These are phyloP conservation scores for Scaptomyza reducta DNA, from an alignment of 2,888 invertebrate genomes.

Conservation along the genomic window DNA sequence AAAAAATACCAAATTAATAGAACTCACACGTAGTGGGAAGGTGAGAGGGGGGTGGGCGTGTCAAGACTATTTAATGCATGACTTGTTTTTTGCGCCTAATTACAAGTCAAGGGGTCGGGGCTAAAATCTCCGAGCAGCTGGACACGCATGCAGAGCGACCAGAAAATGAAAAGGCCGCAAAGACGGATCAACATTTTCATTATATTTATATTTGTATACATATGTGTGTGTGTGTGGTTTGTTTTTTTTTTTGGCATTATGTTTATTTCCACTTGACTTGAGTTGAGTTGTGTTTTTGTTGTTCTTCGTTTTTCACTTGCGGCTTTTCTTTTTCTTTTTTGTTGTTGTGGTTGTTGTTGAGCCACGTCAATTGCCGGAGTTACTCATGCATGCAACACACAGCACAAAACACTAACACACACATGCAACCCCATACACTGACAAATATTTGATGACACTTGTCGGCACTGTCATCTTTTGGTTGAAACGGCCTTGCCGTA, in stretches of 20 bases:
- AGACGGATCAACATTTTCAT: constrained; percentile 62
- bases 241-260: constrained; percentile 57
- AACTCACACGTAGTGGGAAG: constrained; percentile 22
- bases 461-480: constrained; percentile 70
- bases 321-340: constrained; percentile 72
- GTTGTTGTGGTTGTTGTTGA: constrained; percentile 55
- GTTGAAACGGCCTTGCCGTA: constrained; percentile 40
- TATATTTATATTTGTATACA: constrained; percentile 36
- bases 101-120: constrained; percentile 40
- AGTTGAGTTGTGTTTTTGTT: constrained; percentile 62
- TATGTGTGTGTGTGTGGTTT: constrained; percentile 31
- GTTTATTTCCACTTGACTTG: constrained; percentile 78
- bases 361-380: constrained; percentile 74
- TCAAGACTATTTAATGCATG: constrained; percentile 73
- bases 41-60: constrained; percentile 38
- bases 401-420: constrained; percentile 35
- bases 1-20: constrained; percentile 43
- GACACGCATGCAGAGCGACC: constrained; percentile 44
- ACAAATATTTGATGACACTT: constrained; percentile 78
- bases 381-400: constrained; percentile 74
- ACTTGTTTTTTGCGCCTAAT: constrained; percentile 66
- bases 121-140: constrained; percentile 45
- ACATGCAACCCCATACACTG: constrained; percentile 49
- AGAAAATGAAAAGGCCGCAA: constrained; percentile 19
- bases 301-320: constrained; percentile 69